These are phyloP conservation scores for Penaeus indicus DNA, from an alignment of 1,140 invertebrate genomes.

Conservation along the genomic window DNA sequence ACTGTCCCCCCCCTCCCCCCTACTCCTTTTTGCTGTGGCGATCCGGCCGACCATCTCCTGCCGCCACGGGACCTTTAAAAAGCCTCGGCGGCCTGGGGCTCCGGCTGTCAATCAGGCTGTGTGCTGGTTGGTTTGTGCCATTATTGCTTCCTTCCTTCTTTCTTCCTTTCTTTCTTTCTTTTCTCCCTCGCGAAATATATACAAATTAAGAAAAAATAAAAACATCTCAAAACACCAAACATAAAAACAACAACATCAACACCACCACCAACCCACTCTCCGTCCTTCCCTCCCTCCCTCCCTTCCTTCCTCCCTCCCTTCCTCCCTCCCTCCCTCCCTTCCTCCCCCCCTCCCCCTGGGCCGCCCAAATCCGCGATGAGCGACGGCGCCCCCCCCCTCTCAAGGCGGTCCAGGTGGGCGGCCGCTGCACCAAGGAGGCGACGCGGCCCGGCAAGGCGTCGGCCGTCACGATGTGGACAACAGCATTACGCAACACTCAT, in stretches of 20 bases:
- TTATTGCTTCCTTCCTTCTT: neutral
- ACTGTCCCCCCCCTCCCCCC: neutral
- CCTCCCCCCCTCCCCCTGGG: neutral
- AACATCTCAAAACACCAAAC: too few relatives aligned
- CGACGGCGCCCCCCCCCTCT: too few relatives aligned
- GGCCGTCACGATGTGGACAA: too few relatives aligned
- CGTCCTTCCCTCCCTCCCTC: conserved; percentile 9
- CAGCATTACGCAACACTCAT: too few relatives aligned
- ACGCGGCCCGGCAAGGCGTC: too few relatives aligned
- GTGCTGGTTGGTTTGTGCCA: too few relatives aligned
- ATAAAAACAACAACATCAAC: too few relatives aligned
- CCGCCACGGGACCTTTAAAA: neutral
- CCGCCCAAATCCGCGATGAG: neutral
- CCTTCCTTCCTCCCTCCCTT: neutral
- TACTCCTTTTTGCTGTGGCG: neutral
- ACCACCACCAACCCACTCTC: neutral
- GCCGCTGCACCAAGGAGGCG: too few relatives aligned
- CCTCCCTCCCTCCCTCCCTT: neutral
- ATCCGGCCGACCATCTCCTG: neutral
- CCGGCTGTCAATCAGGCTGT: neutral
- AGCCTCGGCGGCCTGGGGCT: neutral
- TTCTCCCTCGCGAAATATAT: too few relatives aligned
- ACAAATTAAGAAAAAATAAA: too few relatives aligned
- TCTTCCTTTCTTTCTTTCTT: too few relatives aligned
- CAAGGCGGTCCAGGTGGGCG: too few relatives aligned